Conservation (phyloP, 2,888 invertebrate species). For the Campoletis raptor region DNA sequence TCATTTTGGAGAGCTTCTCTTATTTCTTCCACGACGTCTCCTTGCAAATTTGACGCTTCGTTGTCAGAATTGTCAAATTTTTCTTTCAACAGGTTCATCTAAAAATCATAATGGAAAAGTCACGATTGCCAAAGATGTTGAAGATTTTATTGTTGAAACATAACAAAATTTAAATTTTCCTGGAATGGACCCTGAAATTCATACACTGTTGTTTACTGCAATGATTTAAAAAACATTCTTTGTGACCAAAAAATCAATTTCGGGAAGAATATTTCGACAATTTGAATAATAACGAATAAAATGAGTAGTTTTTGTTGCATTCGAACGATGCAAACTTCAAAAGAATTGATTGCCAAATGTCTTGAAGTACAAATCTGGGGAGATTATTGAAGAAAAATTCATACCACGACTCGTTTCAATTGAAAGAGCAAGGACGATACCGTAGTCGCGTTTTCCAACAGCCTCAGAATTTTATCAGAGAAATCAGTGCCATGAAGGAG, state of each 20-base stretch:
- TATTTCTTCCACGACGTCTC: conserved; percentile 75
- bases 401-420: conserved; percentile 75
- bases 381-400: conserved; percentile 26
- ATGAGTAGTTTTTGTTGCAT: background rate
- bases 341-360: background rate
- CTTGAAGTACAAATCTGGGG: background rate
- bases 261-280: background rate
- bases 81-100: conserved; percentile 62
- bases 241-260: background rate
- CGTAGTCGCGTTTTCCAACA: conserved; percentile 73
- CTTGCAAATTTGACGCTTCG: conserved; percentile 29
- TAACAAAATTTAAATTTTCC: background rate
- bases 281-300: background rate
- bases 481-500: conserved; percentile 72
- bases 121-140: background rate
- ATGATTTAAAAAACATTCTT: background rate
- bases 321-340: background rate
- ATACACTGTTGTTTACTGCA: background rate
- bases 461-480: conserved; percentile 67
- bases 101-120: background rate
- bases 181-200: background rate
- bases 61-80: conserved; percentile 27
- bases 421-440: conserved; percentile 77
- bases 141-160: background rate
- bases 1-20: conserved; percentile 70